Conservation (phyloP, 2,888 invertebrate species). For the Cetonia aurata region DNA sequence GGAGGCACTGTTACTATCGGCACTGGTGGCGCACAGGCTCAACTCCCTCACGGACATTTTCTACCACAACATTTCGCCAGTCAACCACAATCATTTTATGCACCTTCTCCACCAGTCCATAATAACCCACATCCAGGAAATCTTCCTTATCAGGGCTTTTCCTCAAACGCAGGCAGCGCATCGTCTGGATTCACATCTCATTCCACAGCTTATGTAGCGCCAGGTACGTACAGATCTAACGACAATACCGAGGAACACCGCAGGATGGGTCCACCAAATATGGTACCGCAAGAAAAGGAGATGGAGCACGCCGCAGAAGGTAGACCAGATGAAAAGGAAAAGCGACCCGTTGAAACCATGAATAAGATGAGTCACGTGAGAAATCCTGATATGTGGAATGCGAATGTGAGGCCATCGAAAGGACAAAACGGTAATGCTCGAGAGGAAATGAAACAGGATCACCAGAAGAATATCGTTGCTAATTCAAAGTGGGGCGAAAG, state of each 20-base stretch:
- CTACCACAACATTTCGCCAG: not conserved
- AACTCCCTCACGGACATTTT: not conserved
- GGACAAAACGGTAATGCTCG: conserved; percentile 1
- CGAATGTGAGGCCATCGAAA: conserved; percentile 3
- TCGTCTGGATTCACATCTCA: conserved; percentile 24
- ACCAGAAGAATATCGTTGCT: not conserved
- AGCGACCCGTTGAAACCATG: conserved; percentile 57
- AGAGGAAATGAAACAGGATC: conserved; percentile 26
- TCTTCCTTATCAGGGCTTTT: conserved; percentile 43
- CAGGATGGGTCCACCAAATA: conserved; percentile 1
- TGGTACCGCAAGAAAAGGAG: conserved; percentile 21
- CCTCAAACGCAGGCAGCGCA: conserved; percentile 13
- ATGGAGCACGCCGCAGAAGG: not conserved
- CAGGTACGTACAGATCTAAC: conserved; percentile 54
- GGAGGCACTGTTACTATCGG: not conserved
- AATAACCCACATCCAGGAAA: conserved; percentile 46
- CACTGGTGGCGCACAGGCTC: not conserved
- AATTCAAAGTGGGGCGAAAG: not conserved
- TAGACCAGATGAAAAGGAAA: conserved; percentile 53
- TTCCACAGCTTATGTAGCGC: conserved; percentile 47
- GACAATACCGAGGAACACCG: conserved; percentile 42
- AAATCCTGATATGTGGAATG: conserved; percentile 35
- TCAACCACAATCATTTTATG: conserved; percentile 20
- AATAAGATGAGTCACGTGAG: conserved; percentile 54
- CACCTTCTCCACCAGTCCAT: conserved; percentile 46